Evolutionary conservation across 2,888 invertebrate species (phyloP), one percentile per base, ranked within the genome.

Genomic region (Macrosoma leucophasiata): DNA sequence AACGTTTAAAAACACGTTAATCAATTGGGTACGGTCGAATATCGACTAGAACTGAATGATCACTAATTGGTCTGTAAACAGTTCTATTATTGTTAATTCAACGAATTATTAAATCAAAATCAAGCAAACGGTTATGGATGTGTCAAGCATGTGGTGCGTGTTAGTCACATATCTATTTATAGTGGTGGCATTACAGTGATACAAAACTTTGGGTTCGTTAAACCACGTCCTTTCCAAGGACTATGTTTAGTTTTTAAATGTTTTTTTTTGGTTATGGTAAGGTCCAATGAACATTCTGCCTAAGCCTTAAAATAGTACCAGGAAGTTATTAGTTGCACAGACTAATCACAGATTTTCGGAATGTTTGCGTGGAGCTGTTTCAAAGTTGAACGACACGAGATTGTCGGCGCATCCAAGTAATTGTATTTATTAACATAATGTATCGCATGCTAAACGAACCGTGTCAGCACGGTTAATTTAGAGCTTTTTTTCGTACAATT

Each of bases 371-470:
- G 38, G 39, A 39, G 36, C 47, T 52, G n/a, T 46, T 46, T 33
- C 4, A 5, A 59, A 64, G 78, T 76, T 77, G 62, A 75, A 74
- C 57, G 76, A 68, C 67, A 57, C 57, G 49, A 40, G 43, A 47
- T 58, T 53, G 62, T 63, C 58, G 64, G 56, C 62, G 57, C 58
- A 58, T 53, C 58, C 50, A 43, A 57, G 53, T 76, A 74, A 78
- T 78, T 78, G 73, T 71, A 74, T 79, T 65, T 69, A 79, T 81
- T 81, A 78, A 57, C 78, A 81, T 81, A 77, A 69, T 62, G 30
- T 19, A 71, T 65, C 55, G 63, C 68, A 68, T 59, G 58, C 56
- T 51, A 58, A 70, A 67, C 78, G 70, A 70, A 74, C 74, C 76
- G 55, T 64, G 55, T 48, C 57, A 39, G 46, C 66, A 72, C 71